These are phyloP conservation scores for Apogon talboti DNA, from an alignment of 2,797 vertebrate genomes.

Conservation along the genomic window DNA sequence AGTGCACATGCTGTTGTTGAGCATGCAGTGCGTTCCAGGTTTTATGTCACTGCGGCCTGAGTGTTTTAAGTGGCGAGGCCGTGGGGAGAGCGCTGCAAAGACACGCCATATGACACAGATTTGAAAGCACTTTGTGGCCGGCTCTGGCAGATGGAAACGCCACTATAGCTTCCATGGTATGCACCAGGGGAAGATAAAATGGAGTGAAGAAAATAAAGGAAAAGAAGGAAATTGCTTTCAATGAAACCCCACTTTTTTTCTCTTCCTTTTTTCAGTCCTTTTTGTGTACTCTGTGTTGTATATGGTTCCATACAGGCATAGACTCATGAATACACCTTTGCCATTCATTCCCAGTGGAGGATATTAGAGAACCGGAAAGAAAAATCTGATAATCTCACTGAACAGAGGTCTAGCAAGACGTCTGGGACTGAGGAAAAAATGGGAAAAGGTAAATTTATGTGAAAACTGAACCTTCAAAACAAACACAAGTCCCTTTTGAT, in stretches of 20 bases:
- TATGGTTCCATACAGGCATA: constrained; percentile 29
- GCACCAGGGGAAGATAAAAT: constrained; percentile 57
- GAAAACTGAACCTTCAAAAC: constrained; percentile 8
- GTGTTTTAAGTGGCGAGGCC: constrained; percentile 46
- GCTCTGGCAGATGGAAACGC: constrained; percentile 71
- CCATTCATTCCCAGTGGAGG: constrained; percentile 34
- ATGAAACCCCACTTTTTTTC: constrained; percentile 49
- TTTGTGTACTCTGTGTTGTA: constrained; percentile 29
- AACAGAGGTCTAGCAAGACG: constrained; percentile 15
- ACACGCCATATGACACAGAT: constrained; percentile 69
- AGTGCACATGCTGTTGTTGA: constrained; percentile 12
- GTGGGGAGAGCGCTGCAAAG: constrained; percentile 45
- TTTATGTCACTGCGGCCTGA: constrained; percentile 31
- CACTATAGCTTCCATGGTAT: constrained; percentile 57
- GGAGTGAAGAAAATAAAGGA: constrained; percentile 53
- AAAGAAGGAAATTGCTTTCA: constrained; percentile 58
- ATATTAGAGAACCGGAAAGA: constrained; percentile 42
- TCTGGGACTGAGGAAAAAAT: constrained; percentile 12
- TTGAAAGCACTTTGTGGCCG: constrained; percentile 69
- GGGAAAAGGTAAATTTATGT: constrained; percentile 33
- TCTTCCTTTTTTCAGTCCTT: constrained; percentile 15
- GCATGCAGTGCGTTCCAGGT: constrained; percentile 23
- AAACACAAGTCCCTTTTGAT: constrained; percentile 31
- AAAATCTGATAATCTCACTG: constrained; percentile 30
- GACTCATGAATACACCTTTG: constrained; percentile 27